These are phyloP conservation scores for Mallateleia sp. DNA, from an alignment of 2,888 invertebrate species.

Conservation along the genomic window DNA sequence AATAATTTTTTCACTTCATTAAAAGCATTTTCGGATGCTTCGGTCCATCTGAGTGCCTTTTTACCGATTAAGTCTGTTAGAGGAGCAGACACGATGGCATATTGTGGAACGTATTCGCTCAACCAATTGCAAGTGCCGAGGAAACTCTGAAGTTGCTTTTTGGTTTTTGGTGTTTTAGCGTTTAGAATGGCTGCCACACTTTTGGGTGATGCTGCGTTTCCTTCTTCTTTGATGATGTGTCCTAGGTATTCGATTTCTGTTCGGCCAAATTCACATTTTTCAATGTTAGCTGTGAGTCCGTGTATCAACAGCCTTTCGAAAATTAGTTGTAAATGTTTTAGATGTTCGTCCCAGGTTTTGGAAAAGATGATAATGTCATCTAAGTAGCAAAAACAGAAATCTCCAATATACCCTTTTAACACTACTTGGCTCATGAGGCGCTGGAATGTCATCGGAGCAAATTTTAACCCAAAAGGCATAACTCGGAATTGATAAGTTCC, in stretches of 20 bases:
- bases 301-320: conserved; percentile 72
- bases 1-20: conserved; percentile 18
- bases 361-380: conserved; percentile 77
- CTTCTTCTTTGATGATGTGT: conserved; percentile 39
- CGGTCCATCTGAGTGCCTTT: background rate
- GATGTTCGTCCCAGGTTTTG: conserved; percentile 56
- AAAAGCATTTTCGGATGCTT: conserved; percentile 23
- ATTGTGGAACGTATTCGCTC: conserved; percentile 38
- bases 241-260: conserved; percentile 79
- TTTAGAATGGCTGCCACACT: conserved; percentile 13
- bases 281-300: background rate
- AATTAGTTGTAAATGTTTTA: conserved; percentile 68
- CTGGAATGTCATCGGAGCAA: background rate
- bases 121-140: conserved; percentile 64
- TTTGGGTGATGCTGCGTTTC: conserved; percentile 4
- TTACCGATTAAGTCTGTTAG: conserved; percentile 25
- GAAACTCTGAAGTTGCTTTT: conserved; percentile 32
- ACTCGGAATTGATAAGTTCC: conserved; percentile 81
- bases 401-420: conserved; percentile 69
- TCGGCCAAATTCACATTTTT: conserved; percentile 74
- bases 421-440: conserved; percentile 51
- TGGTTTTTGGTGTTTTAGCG: conserved; percentile 8
- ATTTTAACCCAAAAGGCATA: conserved; percentile 81
- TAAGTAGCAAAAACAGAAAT: conserved; percentile 19
- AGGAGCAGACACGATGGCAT: background rate